Conservation (phyloP, 2,888 invertebrate species). For the Andrena haemorrhoa region DNA sequence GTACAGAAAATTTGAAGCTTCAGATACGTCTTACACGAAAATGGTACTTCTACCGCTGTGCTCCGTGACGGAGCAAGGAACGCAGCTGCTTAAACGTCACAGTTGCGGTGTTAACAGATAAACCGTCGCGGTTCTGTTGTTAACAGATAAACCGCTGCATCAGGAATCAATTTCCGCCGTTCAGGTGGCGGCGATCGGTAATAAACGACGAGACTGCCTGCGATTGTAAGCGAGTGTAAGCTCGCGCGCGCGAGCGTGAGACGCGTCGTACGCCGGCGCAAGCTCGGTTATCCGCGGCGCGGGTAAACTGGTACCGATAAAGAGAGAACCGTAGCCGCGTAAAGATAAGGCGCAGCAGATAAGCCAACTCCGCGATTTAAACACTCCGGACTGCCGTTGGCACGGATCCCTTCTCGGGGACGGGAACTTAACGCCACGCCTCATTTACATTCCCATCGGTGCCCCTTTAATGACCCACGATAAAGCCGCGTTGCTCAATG, state of each 20-base stretch:
- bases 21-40: not conserved
- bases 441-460: constrained; percentile 61
- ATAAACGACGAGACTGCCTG: constrained; percentile 10
- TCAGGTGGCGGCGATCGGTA: not conserved
- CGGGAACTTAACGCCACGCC: constrained; percentile 52
- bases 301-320: constrained; percentile 59
- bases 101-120: not conserved
- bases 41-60: not conserved
- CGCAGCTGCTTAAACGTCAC: not conserved
- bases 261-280: constrained; percentile 18
- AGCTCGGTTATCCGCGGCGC: constrained; percentile 29
- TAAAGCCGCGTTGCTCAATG: constrained; percentile 33
- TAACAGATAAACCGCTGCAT: constrained; percentile 9
- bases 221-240: constrained; percentile 4
- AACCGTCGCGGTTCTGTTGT: not conserved
- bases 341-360: constrained; percentile 64
- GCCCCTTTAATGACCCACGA: constrained; percentile 52
- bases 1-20: not conserved
- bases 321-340: constrained; percentile 53
- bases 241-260: constrained; percentile 21
- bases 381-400: constrained; percentile 56
- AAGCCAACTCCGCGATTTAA: constrained; percentile 63
- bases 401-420: constrained; percentile 39
- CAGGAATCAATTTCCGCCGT: constrained; percentile 17
- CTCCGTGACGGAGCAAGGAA: not conserved